Percentiles rank a stretch among this genome's conserved stretches.
Conservation (phyloP, 2,113 vertebrate genomes). For the Alligator mississippiensis region DNA sequence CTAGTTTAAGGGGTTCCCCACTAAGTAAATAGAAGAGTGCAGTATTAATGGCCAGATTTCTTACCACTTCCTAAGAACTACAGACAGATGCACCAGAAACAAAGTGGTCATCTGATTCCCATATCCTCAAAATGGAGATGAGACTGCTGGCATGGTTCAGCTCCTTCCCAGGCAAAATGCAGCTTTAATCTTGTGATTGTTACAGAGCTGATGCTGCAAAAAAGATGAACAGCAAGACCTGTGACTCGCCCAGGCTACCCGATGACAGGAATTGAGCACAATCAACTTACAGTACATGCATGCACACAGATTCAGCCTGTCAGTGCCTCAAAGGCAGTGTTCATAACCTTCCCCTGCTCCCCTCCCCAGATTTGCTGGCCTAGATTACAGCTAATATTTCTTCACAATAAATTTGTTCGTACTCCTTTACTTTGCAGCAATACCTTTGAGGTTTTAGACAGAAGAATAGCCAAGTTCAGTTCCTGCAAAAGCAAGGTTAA, state of each 20-base stretch:
- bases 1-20: background rate
- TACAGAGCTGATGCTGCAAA: background rate
- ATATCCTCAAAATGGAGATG: no score
- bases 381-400: background rate
- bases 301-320: background rate
- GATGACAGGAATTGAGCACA: background rate
- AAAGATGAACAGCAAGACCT: background rate
- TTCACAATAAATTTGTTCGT: background rate
- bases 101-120: background rate
- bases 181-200: background rate
- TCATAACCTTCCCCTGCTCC: background rate
- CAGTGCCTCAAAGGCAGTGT: background rate
- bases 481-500: no score
- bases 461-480: background rate
- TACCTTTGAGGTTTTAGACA: background rate
- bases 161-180: background rate
- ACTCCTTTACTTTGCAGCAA: background rate
- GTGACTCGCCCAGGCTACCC: background rate
- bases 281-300: background rate
- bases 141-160: background rate
- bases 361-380: background rate
- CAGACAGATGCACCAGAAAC: background rate
- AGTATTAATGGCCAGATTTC: background rate
- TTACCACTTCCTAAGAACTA: background rate
- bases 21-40: background rate